Conservation (phyloP, 2,113 vertebrate genomes). For the Lepus americanus region DNA sequence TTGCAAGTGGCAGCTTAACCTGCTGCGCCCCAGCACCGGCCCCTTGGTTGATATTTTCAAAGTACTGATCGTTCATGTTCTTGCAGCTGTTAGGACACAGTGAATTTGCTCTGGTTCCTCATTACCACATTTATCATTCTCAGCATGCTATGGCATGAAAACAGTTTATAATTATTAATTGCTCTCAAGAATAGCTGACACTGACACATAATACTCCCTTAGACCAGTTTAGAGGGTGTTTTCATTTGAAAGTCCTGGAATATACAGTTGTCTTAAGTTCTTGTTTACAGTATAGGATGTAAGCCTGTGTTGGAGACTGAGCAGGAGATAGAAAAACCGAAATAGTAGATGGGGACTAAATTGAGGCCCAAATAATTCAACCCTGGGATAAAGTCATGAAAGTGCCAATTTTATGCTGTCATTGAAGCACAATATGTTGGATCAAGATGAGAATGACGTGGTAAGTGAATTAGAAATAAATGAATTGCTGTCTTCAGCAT, state of each 20-base stretch:
- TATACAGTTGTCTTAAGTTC: neutral
- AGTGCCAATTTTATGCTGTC: conserved; percentile 8
- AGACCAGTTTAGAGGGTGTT: conserved; percentile 32
- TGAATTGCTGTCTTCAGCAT: neutral
- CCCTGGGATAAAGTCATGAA: neutral
- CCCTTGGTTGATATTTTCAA: neutral
- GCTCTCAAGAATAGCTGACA: neutral
- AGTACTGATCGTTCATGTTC: neutral
- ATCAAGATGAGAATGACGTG: neutral
- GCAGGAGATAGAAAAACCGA: neutral
- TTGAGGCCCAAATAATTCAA: neutral
- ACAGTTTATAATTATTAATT: conserved; percentile 46
- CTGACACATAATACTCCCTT: neutral
- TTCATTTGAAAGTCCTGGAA: conserved; percentile 39
- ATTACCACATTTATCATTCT: neutral
- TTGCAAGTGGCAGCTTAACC: too few species aligned
- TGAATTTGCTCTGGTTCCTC: conserved; percentile 2
- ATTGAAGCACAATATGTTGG: neutral
- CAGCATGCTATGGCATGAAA: conserved; percentile 5
- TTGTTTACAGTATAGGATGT: neutral
- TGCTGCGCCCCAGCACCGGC: too few species aligned
- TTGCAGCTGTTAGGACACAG: neutral
- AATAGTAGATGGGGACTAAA: conserved; percentile 21
- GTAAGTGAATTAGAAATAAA: conserved; percentile 20
- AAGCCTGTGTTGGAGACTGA: neutral